Base-by-base conservation (phyloP, 1,140 invertebrate species). In the Drosophila malerkotliana region DNA sequence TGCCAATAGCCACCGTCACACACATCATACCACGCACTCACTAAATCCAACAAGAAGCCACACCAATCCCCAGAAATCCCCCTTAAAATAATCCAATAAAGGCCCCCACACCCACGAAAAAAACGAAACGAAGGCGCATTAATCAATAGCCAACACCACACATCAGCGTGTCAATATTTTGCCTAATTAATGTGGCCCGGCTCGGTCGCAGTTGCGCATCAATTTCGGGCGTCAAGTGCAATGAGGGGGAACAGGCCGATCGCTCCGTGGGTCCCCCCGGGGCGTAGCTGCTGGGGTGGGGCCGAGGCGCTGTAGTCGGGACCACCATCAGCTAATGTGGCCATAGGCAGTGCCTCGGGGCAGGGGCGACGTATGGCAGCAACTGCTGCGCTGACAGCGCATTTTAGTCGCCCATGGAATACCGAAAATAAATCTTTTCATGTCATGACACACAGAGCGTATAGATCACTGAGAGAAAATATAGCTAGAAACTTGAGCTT, bases 371-470 rank as follows among this genome's bases (percentile, higher is more conserved):
- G 83, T 78, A 87, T 87, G 82, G 78, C 64, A 62, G 75, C 82
- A 87, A 87, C 83, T 87, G 82, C 63, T 87, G 66, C 71, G 82
- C 78, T 87, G 82, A 87, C 82, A 87, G 82, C 66, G 78, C 79
- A 61, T 76, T 87, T 88, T 79, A 82, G 83, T 87, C 59, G 66
- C 62, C 79, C 75, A 67, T 87, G 78, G 82, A 88, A 82, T 76
- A 82, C 83, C 71, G 66, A 87, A 87, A 87, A 87, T 87, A 88
- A 87, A 88, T 87, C 83, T 87, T 87, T 79, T 52, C 56, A 53
- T 72, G 54, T 67, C 52, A 75, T 77, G 82, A 81, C 81, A 83
- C 72, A 69, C 49, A 74, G 51, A 64, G 58, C 54, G 37, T 21
- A 32, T 6, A 21, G n/a, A 26, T 52, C 63, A 67, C 59, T 53